A percentile compares a stretch with the other conserved stretches of the same genome.
Conservation (phyloP, 2,113 vertebrate species). For the Odontophorus gujanensis region DNA sequence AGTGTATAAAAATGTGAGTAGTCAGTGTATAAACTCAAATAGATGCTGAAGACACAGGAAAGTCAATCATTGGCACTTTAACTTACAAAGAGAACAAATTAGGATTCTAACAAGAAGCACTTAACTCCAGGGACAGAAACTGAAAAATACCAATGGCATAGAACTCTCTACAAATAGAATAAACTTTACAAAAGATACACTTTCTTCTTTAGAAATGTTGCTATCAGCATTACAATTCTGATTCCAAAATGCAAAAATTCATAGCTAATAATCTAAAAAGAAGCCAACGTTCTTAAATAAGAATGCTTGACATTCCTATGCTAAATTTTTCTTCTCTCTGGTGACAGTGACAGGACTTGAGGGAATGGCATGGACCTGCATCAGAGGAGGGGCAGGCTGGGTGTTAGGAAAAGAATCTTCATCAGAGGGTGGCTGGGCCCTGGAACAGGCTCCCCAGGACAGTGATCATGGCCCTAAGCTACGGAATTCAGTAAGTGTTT, state of each 20-base stretch:
- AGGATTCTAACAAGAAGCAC: not conserved
- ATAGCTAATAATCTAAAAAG: not conserved
- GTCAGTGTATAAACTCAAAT: not conserved
- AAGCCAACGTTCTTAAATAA: not conserved
- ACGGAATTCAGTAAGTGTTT: too few relatives aligned
- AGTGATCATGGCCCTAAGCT: too few relatives aligned
- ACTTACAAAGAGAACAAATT: not conserved
- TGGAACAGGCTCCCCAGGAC: too few relatives aligned
- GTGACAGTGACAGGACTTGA: too few relatives aligned
- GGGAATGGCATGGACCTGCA: too few relatives aligned
- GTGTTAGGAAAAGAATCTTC: too few relatives aligned
- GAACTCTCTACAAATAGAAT: not conserved
- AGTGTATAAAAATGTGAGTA: not conserved
- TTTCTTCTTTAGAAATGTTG: not conserved
- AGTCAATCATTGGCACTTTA: not conserved
- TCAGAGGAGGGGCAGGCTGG: too few relatives aligned
- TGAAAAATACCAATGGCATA: not conserved
- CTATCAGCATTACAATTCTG: not conserved
- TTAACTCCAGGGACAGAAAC: not conserved
- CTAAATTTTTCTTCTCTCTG: too few relatives aligned
- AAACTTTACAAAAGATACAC: not conserved
- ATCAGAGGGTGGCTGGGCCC: too few relatives aligned
- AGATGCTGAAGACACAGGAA: not conserved
- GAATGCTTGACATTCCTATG: not conserved
- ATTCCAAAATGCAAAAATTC: not conserved